Base-by-base conservation (phyloP, 1,140 invertebrate species). In the Philopotamus ludificatus region DNA sequence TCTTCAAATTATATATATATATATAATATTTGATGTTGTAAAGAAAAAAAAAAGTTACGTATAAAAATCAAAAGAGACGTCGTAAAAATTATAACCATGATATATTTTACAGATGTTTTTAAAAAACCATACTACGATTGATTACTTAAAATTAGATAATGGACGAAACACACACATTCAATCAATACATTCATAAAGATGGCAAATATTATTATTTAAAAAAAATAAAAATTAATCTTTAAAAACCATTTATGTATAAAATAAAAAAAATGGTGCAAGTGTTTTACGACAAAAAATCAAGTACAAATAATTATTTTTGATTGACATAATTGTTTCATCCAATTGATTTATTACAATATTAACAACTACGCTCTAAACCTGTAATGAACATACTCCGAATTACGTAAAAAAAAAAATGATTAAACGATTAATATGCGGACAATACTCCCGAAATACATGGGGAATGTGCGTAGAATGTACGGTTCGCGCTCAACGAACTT, bases 111-210 rank as follows among this genome's bases (percentile, higher is more conserved):
- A 47, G 23, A 9, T 59, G 34, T 42, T 45, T 23, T 57, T 47
- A 34, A 26, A 47, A 65, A 65, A 59, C 28, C 60, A 47, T 58
- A 39, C 63, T 65, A 65, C 55, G 42, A 65, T 65, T 65, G 23
- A 58, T 58, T 65, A 63, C 67, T 66, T 69, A 69, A 62, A 66
- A 47, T 65, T 68, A 65, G 44, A 51, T 57, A 66, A 63, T 69
- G 67, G 67, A 69, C 67, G 63, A 69, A 66, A 69, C 67, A 69
- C 60, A 58, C 67, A 68, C 54, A 68, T 63, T 59, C 67, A 63
- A 69, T 62, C 65, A 68, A 59, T 60, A 47, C 47, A 60, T 20
- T 47, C 42, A 60, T n/a, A n/a, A n/a, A n/a, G n/a, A n/a, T n/a
- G n/a, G n/a, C n/a, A n/a, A n/a, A n/a, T n/a, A n/a, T n/a, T n/a